Conservation (phyloP, 2,113 vertebrate species). For the Capreolus pygargus region DNA sequence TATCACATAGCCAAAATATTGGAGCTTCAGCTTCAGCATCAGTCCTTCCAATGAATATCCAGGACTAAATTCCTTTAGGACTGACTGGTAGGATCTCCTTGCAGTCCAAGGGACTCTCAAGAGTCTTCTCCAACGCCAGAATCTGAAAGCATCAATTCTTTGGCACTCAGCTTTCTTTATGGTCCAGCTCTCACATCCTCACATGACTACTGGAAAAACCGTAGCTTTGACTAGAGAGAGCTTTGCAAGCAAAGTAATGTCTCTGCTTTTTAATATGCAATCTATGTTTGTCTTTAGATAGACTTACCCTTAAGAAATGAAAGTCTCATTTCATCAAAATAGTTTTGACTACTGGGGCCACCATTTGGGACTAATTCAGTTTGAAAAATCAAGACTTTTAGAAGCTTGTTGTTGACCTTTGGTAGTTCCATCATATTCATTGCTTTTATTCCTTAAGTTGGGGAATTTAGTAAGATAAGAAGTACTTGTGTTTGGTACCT, state of each 20-base stretch:
- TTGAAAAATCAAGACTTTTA: background rate
- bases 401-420: background rate
- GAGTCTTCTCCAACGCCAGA: background rate
- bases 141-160: background rate
- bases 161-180: background rate
- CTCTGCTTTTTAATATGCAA: background rate
- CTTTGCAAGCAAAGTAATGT: background rate
- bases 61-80: background rate
- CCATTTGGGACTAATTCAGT: background rate
- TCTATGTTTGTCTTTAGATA: background rate
- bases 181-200: background rate
- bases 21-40: background rate
- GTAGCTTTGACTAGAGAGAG: background rate
- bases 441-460: background rate
- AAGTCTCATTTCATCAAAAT: background rate
- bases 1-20: background rate
- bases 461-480: background rate
- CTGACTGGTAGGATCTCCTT: background rate
- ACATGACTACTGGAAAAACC: background rate
- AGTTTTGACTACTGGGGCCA: background rate
- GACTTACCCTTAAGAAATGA: background rate
- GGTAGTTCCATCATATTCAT: background rate
- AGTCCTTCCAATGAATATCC: background rate
- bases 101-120: background rate
- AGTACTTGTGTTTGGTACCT: background rate